Base-by-base conservation (phyloP, 1,140 invertebrate genomes). In the Pygmarrhopalites habei region DNA sequence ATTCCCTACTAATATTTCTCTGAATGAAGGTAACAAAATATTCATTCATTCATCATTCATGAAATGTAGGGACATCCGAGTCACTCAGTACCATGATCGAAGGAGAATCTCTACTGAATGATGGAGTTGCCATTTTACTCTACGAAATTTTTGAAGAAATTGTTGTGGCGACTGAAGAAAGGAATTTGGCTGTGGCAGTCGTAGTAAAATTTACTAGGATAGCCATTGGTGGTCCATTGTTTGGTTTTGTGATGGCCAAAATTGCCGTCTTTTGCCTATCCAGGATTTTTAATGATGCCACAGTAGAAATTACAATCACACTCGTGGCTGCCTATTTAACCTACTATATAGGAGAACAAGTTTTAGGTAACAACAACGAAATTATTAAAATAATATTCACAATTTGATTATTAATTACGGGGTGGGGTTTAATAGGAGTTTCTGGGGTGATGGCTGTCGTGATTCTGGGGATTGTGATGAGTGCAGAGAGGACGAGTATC, bases 361-460 rank as follows among this genome's bases (percentile, higher is more conserved):
- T 72, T 29, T 64, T 78, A 2, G 49, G 69, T 69, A 64, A 43
- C 71, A 59, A 32, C n/a, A n/a, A n/a, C n/a, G n/a, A n/a, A n/a
- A n/a, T n/a, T n/a, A n/a, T n/a, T n/a, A n/a, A n/a, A n/a, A n/a
- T n/a, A n/a, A n/a, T n/a, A n/a, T n/a, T n/a, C n/a, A n/a, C 29
- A 30, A 59, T 47, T 49, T n/a, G 5, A 7, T 49, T 49, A 49
- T 14, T 23, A 49, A 10, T 49, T 49, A 15, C 23, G 7, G 14
- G 7, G 19, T 49, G 47, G 10, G 7, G 12, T 12, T 49, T 21
- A n/a, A 2, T 19, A 62, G 62, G 35, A 1, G 74, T 79, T n/a
- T 79, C 78, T 28, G 79, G 78, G 1, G 78, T 80, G 5, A 68
- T 80, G 58, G 74, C 78, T 23, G 73, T 79, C 3, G 77, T 80